These are phyloP conservation scores for Drosophila multiciliata DNA, from an alignment of 2,888 invertebrate genomes.

Conservation along the genomic window DNA sequence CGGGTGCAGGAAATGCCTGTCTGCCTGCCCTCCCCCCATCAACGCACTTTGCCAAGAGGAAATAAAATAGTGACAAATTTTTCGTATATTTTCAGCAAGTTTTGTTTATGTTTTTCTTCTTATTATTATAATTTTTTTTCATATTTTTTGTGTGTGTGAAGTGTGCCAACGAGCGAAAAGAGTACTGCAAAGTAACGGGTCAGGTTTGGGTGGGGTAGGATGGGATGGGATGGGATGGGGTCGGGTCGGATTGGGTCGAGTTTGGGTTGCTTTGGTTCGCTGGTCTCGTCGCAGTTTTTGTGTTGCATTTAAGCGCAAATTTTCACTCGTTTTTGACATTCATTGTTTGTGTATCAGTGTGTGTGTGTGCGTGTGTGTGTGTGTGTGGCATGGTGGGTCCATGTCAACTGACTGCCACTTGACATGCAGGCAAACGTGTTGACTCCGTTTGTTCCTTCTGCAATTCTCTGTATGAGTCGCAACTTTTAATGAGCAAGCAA, in stretches of 20 bases:
- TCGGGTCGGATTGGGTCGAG: neutral
- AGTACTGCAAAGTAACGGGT: neutral
- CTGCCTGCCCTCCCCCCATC: neutral
- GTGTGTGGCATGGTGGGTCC: conserved; percentile 1
- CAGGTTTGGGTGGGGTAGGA: conserved; percentile 15
- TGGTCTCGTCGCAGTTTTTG: conserved; percentile 56
- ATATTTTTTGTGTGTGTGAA: neutral
- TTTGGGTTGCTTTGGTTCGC: conserved; percentile 52
- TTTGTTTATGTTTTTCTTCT: neutral
- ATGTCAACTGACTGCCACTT: conserved; percentile 71
- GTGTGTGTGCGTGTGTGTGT: neutral
- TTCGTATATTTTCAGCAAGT: conserved; percentile 49
- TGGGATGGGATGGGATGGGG: neutral
- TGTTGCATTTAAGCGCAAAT: conserved; percentile 73
- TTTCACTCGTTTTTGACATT: conserved; percentile 77
- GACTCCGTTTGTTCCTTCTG: conserved; percentile 58
- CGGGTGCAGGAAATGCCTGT: conserved; percentile 7
- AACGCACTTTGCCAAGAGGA: neutral
- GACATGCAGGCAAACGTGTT: conserved; percentile 77
- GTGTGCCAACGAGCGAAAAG: neutral
- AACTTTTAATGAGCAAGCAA: conserved; percentile 79
- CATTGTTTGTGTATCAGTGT: conserved; percentile 44
- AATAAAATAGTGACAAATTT: conserved; percentile 62
- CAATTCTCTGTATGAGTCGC: conserved; percentile 77
- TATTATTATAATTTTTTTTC: neutral